Evolutionary conservation across 1,140 invertebrate genomes (phyloP), one percentile per base, ranked within the genome.

Genomic region (Ceratina japonica): DNA sequence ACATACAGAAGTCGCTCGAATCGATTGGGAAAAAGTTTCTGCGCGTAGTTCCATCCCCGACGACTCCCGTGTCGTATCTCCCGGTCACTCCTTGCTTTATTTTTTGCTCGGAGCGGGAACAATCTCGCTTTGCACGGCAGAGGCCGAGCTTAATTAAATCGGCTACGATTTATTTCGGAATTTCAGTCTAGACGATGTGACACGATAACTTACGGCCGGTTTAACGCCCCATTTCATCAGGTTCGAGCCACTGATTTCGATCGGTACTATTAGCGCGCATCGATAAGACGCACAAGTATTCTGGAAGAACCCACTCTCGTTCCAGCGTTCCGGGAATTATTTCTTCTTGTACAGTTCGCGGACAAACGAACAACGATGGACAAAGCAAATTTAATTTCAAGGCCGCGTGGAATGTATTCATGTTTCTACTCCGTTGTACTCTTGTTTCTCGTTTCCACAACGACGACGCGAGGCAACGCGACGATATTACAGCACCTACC

Each of bases 111-210:
- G 51, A 63, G 52, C 52, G 24, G 18, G 24, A 44, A 44, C 37
- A 44, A 44, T 44, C 37, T 10, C 59, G 37, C 22, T 62, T 69
- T 72, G 51, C 61, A 71, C 65, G 56, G 18, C 37, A 56, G 5
- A n/a, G 54, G n/a, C 37, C 49, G 37, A 80, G 79, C 69, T 80
- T 86, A 87, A 87, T 87, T 87, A 85, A 87, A 83, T 81, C 54
- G 52, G n/a, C 44, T 59, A 81, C 79, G 85, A 87, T 63, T 85
- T 83, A 83, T 80, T 87, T 87, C 58, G 59, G 71, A 78, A 81
- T 75, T 74, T 72, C 72, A 75, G 27, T 0, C 44, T 15, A 49
- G 69, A 49, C 54, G 56, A 27, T 37, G 63, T 27, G 37, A 44
- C 37, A 10, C 37, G 37, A 44, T 59, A 75, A 83, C 22, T 83